phyloP scores from a whole-genome alignment of 2,797 vertebrate species.

The Bryconaethiops microstoma region DNA sequence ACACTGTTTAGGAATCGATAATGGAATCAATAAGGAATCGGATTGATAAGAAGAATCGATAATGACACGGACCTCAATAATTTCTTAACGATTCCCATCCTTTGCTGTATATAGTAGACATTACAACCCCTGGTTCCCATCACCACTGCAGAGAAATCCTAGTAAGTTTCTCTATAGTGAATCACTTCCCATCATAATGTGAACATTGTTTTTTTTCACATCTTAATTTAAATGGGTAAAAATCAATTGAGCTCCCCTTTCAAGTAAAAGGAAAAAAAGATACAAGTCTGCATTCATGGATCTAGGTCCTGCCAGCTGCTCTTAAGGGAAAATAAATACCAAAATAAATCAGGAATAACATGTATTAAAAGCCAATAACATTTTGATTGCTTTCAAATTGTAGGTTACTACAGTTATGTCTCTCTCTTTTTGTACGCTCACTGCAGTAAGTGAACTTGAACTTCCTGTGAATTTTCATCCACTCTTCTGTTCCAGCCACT shows the following conservation, averaged over 20 bases:
- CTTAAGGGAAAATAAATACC: conserved; percentile 9
- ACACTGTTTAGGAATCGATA: too few species aligned
- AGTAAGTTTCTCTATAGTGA: too few species aligned
- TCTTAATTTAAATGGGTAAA: too few species aligned
- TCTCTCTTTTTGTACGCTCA: background rate
- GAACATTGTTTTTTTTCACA: too few species aligned
- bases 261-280: background rate
- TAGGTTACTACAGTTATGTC: background rate
- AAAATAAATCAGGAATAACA: conserved; percentile 15
- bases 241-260: too few species aligned
- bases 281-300: background rate
- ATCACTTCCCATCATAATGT: too few species aligned
- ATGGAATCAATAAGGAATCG: too few species aligned
- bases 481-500: background rate
- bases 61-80: too few species aligned
- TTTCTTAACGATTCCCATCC: too few species aligned
- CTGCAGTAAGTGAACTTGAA: conserved; percentile 25
- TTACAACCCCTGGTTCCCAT: too few species aligned
- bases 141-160: too few species aligned
- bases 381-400: conserved; percentile 34
- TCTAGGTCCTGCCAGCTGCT: background rate
- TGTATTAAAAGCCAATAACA: conserved; percentile 31
- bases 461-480: conserved; percentile 41
- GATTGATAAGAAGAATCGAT: too few species aligned
- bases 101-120: background rate